Percentiles rank a stretch among this genome's conserved stretches.
Evolutionary conservation across 2,113 vertebrate species (phyloP).

Genomic region (Globicephala melas): DNA sequence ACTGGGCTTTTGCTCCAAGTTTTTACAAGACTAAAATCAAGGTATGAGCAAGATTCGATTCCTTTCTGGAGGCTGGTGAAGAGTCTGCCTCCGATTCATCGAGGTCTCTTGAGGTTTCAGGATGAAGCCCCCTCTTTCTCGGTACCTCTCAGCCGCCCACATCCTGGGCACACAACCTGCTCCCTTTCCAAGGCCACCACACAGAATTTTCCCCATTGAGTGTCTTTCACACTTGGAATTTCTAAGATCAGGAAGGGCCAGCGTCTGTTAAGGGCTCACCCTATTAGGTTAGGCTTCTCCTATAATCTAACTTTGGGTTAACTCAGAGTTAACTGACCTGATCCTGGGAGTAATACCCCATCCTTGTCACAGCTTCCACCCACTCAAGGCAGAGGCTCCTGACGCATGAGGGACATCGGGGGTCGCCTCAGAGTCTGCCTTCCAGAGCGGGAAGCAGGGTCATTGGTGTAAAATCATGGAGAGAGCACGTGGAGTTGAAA

Average conservation of each 20-base stretch:
- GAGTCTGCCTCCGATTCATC: background rate
- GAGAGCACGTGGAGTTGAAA: background rate
- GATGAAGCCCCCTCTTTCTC: background rate
- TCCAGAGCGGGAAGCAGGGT: background rate
- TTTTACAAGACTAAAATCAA: background rate
- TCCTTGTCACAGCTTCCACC: background rate
- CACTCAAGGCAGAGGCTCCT: background rate
- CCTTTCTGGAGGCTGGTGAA: background rate
- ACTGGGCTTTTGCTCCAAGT: background rate
- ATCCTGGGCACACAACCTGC: background rate
- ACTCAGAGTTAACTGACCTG: background rate
- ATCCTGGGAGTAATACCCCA: background rate
- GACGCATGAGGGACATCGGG: rapidly evolving
- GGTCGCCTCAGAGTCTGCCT: background rate
- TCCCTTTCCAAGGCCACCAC: background rate
- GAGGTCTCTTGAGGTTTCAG: background rate
- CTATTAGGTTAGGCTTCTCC: background rate
- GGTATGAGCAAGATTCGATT: background rate
- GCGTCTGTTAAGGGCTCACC: background rate
- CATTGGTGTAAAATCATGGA: background rate
- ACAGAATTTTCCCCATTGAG: background rate
- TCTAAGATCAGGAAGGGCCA: background rate
- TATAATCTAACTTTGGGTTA: background rate
- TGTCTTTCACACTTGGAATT: background rate
- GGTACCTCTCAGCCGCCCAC: background rate